Conservation (phyloP, 2,113 vertebrate species). For the Plestiodon gilberti region DNA sequence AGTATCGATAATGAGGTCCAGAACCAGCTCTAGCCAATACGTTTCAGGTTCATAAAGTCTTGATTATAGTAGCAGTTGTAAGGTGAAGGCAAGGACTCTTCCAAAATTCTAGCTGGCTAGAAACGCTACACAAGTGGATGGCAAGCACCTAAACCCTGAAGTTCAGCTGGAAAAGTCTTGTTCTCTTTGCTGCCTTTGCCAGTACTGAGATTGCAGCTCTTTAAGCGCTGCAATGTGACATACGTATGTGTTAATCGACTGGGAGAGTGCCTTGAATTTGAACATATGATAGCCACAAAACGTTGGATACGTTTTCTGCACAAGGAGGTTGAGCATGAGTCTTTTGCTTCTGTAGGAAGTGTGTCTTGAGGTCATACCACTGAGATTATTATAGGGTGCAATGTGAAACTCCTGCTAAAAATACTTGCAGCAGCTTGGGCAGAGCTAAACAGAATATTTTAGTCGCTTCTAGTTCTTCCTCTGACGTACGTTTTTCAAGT, state of each 20-base stretch:
- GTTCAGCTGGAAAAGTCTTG: background rate
- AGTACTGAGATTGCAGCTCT: conserved; percentile 26
- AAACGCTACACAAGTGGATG: background rate
- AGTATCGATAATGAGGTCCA: background rate
- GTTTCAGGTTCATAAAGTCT: background rate
- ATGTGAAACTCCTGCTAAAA: conserved; percentile 55
- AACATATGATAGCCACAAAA: background rate
- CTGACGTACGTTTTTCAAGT: conserved; percentile 21
- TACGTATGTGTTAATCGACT: background rate
- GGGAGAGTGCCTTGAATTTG: background rate
- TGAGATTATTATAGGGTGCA: conserved; percentile 31
- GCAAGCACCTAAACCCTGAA: background rate
- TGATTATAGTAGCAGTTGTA: background rate
- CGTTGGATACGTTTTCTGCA: background rate
- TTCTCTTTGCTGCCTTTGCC: background rate
- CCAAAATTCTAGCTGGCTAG: background rate
- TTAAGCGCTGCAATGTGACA: background rate
- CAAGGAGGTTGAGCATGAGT: background rate
- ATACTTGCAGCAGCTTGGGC: conserved; percentile 46
- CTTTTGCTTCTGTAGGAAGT: background rate
- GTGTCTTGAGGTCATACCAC: background rate
- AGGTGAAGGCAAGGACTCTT: background rate
- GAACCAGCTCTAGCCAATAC: background rate
- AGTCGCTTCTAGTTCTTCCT: background rate
- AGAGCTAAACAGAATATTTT: conserved; percentile 49